phyloP scores from a whole-genome alignment of 2,888 invertebrate species.

The Artemia sp. region DNA sequence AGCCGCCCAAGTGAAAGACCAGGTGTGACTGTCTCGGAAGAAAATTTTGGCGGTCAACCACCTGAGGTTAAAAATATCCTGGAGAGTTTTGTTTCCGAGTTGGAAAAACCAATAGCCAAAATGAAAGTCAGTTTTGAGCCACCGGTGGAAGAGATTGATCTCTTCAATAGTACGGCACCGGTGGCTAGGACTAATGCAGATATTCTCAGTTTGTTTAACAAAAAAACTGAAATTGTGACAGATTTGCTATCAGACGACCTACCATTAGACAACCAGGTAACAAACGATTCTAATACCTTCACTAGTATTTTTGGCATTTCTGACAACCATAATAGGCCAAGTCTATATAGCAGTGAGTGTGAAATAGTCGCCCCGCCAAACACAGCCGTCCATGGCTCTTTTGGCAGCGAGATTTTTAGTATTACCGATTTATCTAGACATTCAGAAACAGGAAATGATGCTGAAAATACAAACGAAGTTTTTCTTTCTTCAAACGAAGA shows the following conservation, averaged over 20 bases:
- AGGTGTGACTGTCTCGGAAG: not conserved
- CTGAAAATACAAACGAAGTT: not conserved
- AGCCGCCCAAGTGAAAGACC: not conserved
- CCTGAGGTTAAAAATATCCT: slow-evolving; percentile 12
- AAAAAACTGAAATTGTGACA: slow-evolving; percentile 17
- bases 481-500: not conserved
- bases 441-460: not conserved
- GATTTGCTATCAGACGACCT: slow-evolving; percentile 22
- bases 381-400: slow-evolving; percentile 5
- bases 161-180: slow-evolving; percentile 21
- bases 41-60: slow-evolving; percentile 1
- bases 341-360: not conserved
- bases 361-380: slow-evolving; percentile 8
- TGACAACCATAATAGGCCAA: not conserved
- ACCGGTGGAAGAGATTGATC: slow-evolving; percentile 21
- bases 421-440: not conserved
- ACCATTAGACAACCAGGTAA: not conserved
- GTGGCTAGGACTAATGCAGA: slow-evolving; percentile 20
- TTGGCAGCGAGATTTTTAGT: not conserved
- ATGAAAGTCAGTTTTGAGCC: not conserved
- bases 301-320: not conserved
- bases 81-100: not conserved
- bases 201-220: slow-evolving; percentile 21
- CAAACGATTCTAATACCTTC: not conserved
- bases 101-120: not conserved